Evolutionary conservation across 1,140 invertebrate genomes (phyloP), one percentile per base, ranked within the genome.

Genomic region (Magallana angulata): DNA sequence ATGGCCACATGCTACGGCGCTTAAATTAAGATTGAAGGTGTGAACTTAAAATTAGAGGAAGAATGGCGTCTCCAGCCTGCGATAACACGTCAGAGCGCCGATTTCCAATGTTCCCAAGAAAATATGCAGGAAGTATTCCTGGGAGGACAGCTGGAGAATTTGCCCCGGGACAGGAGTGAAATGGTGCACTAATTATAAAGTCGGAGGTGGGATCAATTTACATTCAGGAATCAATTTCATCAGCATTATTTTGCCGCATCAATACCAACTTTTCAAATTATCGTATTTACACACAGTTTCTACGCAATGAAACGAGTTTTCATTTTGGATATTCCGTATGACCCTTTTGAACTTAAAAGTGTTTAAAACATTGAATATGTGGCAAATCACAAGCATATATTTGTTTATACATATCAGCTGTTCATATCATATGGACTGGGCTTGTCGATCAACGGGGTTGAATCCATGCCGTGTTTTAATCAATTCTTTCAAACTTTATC

Each of bases 121-220:
- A 76, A 30, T 48, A 76, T 76, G 24, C 68, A 76, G 7, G 24
- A 24, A 76, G 68, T 76, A 76, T 76, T 76, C 68, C 68, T 76
- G 24, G 24, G 68, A 76, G 68, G 24, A 12, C 68, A 12, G 24
- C 68, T 30, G 24, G 24, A 76, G 68, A 76, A 76, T 76, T 76
- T 76, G 68, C 68, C 68, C 24, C 11, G 68, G 68, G 68, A 76
- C 68, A 76, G 11, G 24, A 76, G 68, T 30, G 68, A 76, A 76
- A 76, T 76, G 68, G 68, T 76, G 68, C 68, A 76, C 68, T 76
- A 76, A 76, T 76, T 76, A 76, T 76, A 76, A 76, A 76, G 68
- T 76, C 68, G 18, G 30, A 76, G 68, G 68, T 76, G 24, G 68
- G 68, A 76, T 76, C 68, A 76, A 76, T 48, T 48, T 48, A 48